Evolutionary conservation across 1,140 invertebrate species (phyloP).

Genomic region (Platorchestia sp.): DNA sequence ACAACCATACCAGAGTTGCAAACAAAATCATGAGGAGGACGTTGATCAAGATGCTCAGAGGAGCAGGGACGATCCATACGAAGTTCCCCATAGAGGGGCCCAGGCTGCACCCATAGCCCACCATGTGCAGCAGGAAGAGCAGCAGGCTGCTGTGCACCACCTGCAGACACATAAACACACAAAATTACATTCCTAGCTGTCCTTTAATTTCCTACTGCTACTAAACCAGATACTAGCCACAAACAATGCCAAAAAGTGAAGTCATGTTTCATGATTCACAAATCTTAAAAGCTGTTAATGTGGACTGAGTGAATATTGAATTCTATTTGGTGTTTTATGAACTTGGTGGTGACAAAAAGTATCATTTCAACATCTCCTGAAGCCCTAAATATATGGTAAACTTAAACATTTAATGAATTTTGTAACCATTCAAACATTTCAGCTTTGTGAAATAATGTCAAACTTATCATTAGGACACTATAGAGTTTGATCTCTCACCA

Average conservation of each 20-base stretch:
- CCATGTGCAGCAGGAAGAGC: conserved; percentile 35
- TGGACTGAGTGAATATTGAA: no score
- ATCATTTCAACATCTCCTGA: neutral
- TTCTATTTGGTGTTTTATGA: no score
- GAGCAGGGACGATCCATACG: neutral
- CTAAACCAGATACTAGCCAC: neutral
- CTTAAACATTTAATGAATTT: neutral
- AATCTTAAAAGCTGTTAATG: no score
- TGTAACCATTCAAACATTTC: neutral
- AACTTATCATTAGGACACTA: neutral
- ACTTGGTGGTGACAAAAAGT: no score
- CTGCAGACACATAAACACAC: neutral
- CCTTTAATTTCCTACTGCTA: neutral
- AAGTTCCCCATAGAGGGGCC: neutral
- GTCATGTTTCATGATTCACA: no score
- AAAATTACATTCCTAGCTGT: neutral
- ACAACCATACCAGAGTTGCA: neutral
- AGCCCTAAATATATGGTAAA: neutral
- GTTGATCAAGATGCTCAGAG: neutral
- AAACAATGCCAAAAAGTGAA: neutral
- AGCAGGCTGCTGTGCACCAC: conserved; percentile 12
- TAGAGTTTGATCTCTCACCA: neutral
- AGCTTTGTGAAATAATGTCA: neutral
- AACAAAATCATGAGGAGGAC: neutral
- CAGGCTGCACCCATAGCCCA: neutral